Base-by-base conservation (phyloP, 23 tunicate species). In the Ascidia mentula region DNA sequence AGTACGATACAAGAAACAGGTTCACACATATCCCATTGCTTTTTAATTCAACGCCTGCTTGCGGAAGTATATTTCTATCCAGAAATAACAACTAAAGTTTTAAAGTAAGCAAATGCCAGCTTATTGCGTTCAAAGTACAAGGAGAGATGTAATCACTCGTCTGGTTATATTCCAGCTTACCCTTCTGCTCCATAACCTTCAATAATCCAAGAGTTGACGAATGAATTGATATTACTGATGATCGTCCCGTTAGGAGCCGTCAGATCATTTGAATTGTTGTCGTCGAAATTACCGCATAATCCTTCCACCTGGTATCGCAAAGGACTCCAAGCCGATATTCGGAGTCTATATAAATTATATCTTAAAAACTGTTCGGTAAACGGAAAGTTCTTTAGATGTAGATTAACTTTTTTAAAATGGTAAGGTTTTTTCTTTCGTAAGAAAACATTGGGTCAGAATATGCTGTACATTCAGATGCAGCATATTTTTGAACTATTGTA, bases 291-390 rank as follows among this genome's bases (percentile, higher is more conserved):
- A 26, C 92, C 92, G 40, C 92, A 88, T 26, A 82, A n/a, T 35
- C 92, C 92, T 82, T 88, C 92, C 4, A 88, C 92, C 33, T 88
- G 79, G 33, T 86, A 77, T 42, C 77, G 60, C 82, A 88, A 78
- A 9, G 65, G 70, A 31, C 75, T 38, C 69, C 77, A 76, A 22
- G 77, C 87, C 31, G 87, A 86, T 35, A 88, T 45, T 35, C 87
- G 76, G 0, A 88, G 40, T 76, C 92, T 88, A 34, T 18, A 74
- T 65, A 34, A 75, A 75, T 35, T 20, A 53, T 5, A 35, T 28
- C 17, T 28, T 38, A 75, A 36, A 6, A 36, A 31, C 5, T 46
- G 36, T 31, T 46, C 45, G 22, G 17, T 26, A 7, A 31, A 75
- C 15, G 18, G 79, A 46, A 53, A 53, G 7, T 6, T 53, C 24